These are phyloP conservation scores for Acanthacorydalis orientalis DNA, from an alignment of 2,888 invertebrate genomes.

Conservation along the genomic window DNA sequence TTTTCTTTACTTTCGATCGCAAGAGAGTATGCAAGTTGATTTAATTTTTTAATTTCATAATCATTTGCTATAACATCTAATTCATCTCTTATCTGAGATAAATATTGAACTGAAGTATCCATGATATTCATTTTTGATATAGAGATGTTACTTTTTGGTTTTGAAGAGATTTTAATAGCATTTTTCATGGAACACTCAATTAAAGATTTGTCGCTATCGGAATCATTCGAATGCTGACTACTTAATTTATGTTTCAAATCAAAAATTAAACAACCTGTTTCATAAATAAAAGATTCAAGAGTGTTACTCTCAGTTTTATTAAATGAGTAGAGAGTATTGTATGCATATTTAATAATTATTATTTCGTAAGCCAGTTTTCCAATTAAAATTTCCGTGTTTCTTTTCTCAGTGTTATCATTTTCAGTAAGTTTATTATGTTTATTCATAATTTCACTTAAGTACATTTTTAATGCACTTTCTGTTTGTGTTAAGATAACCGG, in stretches of 20 bases:
- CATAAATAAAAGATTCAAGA: conserved; percentile 50
- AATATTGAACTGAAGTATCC: conserved; percentile 41
- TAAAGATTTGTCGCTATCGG: too few species aligned
- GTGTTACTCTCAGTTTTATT: conserved; percentile 36
- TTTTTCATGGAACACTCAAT: too few species aligned
- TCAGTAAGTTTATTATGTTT: conserved; percentile 44
- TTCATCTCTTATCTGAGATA: conserved; percentile 52
- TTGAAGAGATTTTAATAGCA: too few species aligned
- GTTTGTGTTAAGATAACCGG: too few species aligned
- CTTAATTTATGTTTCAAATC: conserved; percentile 49
- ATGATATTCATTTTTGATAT: conserved; percentile 24
- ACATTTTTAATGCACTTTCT: too few species aligned
- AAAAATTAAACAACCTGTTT: conserved; percentile 61
- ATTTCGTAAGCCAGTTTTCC: conserved; percentile 71
- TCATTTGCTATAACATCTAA: conserved; percentile 40
- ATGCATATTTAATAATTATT: conserved; percentile 48
- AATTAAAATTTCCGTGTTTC: conserved; percentile 53
- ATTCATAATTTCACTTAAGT: conserved; percentile 44
- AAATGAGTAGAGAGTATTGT: conserved; percentile 44
- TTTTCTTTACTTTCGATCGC: conserved; percentile 33
- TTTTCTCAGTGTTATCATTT: conserved; percentile 48
- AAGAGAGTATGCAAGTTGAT: conserved; percentile 50
- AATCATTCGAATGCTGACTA: conserved; percentile 18
- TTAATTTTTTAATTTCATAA: conserved; percentile 51
- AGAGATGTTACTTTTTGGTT: conserved; percentile 13